Percentiles rank a stretch among this genome's conserved stretches.
Conservation (phyloP, 2,888 invertebrate species). For the Meliscaeva auricollis region DNA sequence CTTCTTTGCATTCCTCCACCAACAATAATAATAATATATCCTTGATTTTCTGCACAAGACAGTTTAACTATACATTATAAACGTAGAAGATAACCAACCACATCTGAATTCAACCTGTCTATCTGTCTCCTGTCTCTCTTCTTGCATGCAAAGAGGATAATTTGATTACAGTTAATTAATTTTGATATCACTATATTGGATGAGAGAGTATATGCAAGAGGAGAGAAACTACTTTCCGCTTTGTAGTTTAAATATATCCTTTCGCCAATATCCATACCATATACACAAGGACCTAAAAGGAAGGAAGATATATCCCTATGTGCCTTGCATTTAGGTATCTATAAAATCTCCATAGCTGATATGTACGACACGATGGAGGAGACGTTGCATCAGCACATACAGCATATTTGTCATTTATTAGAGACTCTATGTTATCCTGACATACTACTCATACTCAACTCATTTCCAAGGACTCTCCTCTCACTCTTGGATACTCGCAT, state of each 20-base stretch:
- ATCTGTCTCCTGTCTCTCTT: conserved; percentile 57
- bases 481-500: neutral
- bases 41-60: conserved; percentile 31
- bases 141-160: conserved; percentile 57
- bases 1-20: conserved; percentile 1
- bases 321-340: neutral
- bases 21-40: conserved; percentile 18
- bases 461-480: conserved; percentile 5
- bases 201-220: conserved; percentile 37
- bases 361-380: neutral
- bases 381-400: conserved; percentile 47
- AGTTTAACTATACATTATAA: conserved; percentile 12
- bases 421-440: conserved; percentile 39
- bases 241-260: conserved; percentile 39
- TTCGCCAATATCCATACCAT: neutral
- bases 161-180: conserved; percentile 75
- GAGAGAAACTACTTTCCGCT: conserved; percentile 41
- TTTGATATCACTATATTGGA: conserved; percentile 70
- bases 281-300: neutral
- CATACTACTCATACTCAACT: conserved; percentile 8
- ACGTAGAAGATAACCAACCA: neutral
- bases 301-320: conserved; percentile 3
- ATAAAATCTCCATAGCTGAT: neutral
- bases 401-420: conserved; percentile 65
- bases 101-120: conserved; percentile 50